Evolutionary conservation across 1,140 invertebrate species (phyloP), one percentile per base, ranked within the genome.

Genomic region (Pseudomyrmex gracilis): DNA sequence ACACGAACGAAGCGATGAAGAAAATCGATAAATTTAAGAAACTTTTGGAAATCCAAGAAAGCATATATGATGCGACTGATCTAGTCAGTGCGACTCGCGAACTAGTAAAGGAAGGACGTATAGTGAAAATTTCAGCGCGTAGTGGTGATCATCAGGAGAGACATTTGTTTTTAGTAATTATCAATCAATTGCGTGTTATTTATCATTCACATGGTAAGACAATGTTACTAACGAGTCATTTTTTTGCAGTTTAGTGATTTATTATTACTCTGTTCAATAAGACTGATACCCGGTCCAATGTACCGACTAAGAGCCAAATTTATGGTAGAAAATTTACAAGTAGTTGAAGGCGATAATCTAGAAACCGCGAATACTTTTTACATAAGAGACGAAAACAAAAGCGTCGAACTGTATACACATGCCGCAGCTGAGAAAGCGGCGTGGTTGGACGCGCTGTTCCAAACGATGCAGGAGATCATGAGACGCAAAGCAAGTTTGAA

Each of bases 1-100:
- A 97, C 93, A 97, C 97, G 8, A 97, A 97, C 90, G 95, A 96
- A 88, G 96, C 95, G 55, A 96, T 97, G 94, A 95, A 96, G 66
- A 94, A 94, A 68, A 94, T 94, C 58, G 94, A 94, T 82, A 94
- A 93, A 85, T 95, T 94, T 84, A 93, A 93, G 82, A 93, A 94
- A 84, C 90, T 95, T 58, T 90, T 95, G 66, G 93, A 94, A 71
- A 94, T 95, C 77, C 93, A 94, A 91, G 93, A 94, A 86, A 94
- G 92, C 90, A 94, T 94, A 93, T 92, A 93, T 82, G 95, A 95
- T 60, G 95, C 95, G 67, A 96, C 95, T 91, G 96, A 96, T 92
- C 95, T 97, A 90, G 96, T 97, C 90, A 96, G 96, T 92, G 96
- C 96, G 85, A 96, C 96, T 45, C 94, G 97, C 86, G 94, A 95